phyloP scores from a whole-genome alignment of 2,797 vertebrate species.

The Sebastes itinus region DNA sequence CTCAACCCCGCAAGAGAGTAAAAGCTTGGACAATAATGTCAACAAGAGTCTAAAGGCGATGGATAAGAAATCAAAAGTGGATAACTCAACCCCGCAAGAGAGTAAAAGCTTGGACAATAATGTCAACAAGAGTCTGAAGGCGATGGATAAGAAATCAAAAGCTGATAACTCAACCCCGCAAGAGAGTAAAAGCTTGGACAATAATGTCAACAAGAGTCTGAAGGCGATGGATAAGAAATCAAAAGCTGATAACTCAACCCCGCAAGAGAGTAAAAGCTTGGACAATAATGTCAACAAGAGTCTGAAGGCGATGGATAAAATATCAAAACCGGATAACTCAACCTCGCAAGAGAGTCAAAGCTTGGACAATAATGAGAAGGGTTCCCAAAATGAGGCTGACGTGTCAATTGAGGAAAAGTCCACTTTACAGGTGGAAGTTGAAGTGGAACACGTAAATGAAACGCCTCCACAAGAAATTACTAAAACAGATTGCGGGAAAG shows the following conservation, averaged over 20 bases:
- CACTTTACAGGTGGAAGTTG: slow-evolving; percentile 53
- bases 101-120: slow-evolving; percentile 25
- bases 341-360: slow-evolving; percentile 33
- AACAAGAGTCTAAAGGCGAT: slow-evolving; percentile 37
- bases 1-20: slow-evolving; percentile 24
- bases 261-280: slow-evolving; percentile 32
- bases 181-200: slow-evolving; percentile 35
- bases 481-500: slow-evolving; percentile 68
- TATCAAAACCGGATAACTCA: slow-evolving; percentile 34
- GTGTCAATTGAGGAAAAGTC: slow-evolving; percentile 51
- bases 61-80: slow-evolving; percentile 41
- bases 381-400: slow-evolving; percentile 25
- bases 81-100: slow-evolving; percentile 30
- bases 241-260: slow-evolving; percentile 28
- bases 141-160: slow-evolving; percentile 41
- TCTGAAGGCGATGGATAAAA: slow-evolving; percentile 46
- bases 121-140: slow-evolving; percentile 33
- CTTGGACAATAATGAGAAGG: slow-evolving; percentile 36
- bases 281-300: slow-evolving; percentile 23
- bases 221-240: slow-evolving; percentile 44
- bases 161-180: slow-evolving; percentile 14
- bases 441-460: slow-evolving; percentile 64
- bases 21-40: slow-evolving; percentile 26
- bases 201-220: slow-evolving; percentile 19
- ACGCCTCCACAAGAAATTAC: slow-evolving; percentile 51